Evolutionary conservation across 2,113 vertebrate genomes (phyloP).

Genomic region (Dipodomys spectabilis): DNA sequence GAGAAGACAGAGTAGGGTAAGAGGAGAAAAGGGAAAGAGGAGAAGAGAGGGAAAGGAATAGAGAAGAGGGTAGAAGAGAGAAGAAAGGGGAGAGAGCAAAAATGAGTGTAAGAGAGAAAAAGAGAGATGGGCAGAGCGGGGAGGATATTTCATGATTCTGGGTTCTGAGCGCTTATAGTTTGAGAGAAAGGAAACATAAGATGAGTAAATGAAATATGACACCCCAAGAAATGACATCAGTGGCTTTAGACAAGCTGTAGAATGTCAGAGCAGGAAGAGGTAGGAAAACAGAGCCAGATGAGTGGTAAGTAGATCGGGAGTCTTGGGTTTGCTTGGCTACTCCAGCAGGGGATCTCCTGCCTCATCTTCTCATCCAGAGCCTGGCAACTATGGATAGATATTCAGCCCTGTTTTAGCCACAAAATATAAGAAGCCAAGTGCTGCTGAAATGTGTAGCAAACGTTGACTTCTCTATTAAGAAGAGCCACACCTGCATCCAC

Average conservation of each 20-base stretch:
- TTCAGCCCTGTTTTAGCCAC: background rate
- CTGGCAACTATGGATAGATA: background rate
- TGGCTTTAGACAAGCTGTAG: background rate
- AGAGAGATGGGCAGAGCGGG: too few relatives aligned
- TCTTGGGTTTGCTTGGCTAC: background rate
- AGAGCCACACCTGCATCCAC: background rate
- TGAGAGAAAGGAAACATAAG: background rate
- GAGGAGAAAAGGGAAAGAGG: too few relatives aligned
- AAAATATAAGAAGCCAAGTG: background rate
- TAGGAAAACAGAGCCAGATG: background rate
- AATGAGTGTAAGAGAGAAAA: too few relatives aligned
- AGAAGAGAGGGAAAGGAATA: background rate
- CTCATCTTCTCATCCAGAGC: background rate
- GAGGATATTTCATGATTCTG: background rate
- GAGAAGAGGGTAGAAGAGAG: background rate
- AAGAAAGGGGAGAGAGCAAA: background rate
- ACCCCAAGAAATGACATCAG: background rate
- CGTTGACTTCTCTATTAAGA: background rate
- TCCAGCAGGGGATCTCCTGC: background rate
- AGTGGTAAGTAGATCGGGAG: background rate
- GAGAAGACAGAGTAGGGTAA: too few relatives aligned
- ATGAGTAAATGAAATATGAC: background rate
- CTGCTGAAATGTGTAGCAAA: background rate
- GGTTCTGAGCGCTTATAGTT: background rate
- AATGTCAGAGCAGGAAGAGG: background rate